phyloP scores from a whole-genome alignment of 2,797 vertebrate genomes.

The Melanotaenia parkinsoni region DNA sequence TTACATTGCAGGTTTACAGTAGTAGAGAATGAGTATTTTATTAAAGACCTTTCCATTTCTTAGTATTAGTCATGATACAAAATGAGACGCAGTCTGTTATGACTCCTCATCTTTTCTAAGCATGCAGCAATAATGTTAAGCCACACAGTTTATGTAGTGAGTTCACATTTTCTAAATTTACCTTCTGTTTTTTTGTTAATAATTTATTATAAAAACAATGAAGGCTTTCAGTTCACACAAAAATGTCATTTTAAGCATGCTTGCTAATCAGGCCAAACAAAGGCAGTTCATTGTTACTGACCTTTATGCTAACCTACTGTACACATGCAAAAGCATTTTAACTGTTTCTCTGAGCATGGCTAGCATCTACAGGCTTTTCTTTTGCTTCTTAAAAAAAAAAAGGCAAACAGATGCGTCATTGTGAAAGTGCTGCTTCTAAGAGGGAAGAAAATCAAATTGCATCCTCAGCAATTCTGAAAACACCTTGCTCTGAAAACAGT shows the following conservation, averaged over 20 bases:
- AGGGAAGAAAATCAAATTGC: conserved; percentile 59
- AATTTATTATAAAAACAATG: conserved; percentile 1
- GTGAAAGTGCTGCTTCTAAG: conserved; percentile 47
- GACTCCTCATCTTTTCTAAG: conserved; percentile 16
- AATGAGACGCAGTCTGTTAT: conserved; percentile 38
- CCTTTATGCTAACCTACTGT: conserved; percentile 9
- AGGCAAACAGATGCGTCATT: conserved; percentile 49
- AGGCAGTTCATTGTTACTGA: conserved; percentile 7
- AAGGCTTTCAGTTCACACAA: no score
- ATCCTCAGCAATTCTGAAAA: conserved; percentile 67
- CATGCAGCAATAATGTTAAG: background rate
- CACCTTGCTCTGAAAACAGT: conserved; percentile 51
- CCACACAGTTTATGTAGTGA: no score
- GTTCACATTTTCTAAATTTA: no score
- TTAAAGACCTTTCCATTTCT: conserved; percentile 35
- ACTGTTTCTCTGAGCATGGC: conserved; percentile 9
- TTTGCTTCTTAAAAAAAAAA: conserved; percentile 4
- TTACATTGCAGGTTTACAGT: background rate
- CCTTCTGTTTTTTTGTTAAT: background rate
- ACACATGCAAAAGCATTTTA: conserved; percentile 37
- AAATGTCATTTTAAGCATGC: background rate
- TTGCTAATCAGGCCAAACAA: conserved; percentile 23
- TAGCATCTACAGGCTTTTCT: conserved; percentile 18
- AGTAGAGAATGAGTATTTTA: conserved; percentile 23
- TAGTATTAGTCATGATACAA: conserved; percentile 34